phyloP scores from a whole-genome alignment of 1,140 invertebrate species.

The Pectinophora gossypiella region DNA sequence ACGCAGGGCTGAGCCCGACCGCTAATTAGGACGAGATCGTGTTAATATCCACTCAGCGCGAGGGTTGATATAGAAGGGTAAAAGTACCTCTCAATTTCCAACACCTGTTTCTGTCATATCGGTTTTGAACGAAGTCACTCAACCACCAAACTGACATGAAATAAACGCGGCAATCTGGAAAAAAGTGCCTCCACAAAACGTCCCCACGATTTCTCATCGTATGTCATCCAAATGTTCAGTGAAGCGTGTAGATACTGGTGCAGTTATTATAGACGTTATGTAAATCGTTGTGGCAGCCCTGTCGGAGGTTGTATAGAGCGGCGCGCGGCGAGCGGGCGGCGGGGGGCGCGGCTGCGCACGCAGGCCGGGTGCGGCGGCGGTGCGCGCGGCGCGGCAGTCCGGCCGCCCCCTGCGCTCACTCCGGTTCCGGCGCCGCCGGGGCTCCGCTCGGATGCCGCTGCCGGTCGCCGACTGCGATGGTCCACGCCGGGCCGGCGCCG shows the following conservation, averaged over 20 bases:
- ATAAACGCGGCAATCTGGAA: too few relatives aligned
- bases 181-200: too few relatives aligned
- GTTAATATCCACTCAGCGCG: too few relatives aligned
- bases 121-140: too few relatives aligned
- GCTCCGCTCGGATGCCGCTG: slow-evolving; percentile 62
- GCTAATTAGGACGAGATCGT: too few relatives aligned
- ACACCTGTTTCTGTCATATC: too few relatives aligned
- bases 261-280: slow-evolving; percentile 21
- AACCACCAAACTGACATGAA: too few relatives aligned
- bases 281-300: slow-evolving; percentile 24
- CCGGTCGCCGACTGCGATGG: slow-evolving; percentile 72
- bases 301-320: slow-evolving; percentile 40
- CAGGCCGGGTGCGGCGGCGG: slow-evolving; percentile 3
- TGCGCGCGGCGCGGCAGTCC: slow-evolving; percentile 43
- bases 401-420: slow-evolving; percentile 56
- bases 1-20: too few relatives aligned
- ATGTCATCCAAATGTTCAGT: not conserved
- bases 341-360: slow-evolving; percentile 15
- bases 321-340: slow-evolving; percentile 13
- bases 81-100: too few relatives aligned
- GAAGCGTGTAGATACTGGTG: not conserved
- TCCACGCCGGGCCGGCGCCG: slow-evolving; percentile 69
- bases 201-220: not conserved
- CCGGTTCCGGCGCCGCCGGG: slow-evolving; percentile 60
- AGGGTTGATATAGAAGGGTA: too few relatives aligned